These are phyloP conservation scores for Toxostoma redivivum DNA, from an alignment of 2,113 vertebrate genomes.

Conservation along the genomic window DNA sequence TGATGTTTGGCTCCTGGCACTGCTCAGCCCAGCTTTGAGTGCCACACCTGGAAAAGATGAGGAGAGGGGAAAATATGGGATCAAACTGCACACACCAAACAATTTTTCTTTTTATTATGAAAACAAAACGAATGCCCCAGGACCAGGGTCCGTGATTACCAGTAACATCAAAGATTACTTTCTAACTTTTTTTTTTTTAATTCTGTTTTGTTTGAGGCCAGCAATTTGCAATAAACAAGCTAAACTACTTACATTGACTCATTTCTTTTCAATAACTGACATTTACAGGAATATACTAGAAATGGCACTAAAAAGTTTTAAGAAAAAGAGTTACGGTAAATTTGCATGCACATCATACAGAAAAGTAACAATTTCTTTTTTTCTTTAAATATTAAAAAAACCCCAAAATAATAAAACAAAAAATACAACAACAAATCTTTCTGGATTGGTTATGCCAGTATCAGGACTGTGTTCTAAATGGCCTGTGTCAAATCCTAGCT, in stretches of 20 bases:
- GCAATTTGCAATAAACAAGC: slow-evolving; percentile 77
- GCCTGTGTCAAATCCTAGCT: background rate
- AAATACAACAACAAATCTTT: slow-evolving; percentile 42
- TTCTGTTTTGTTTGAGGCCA: slow-evolving; percentile 73
- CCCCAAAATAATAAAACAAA: background rate
- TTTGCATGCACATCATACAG: slow-evolving; percentile 95
- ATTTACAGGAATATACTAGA: slow-evolving; percentile 85
- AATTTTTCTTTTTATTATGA: slow-evolving; percentile 89
- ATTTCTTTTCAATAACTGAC: slow-evolving; percentile 77
- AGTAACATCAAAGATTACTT: slow-evolving; percentile 88
- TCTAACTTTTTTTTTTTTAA: slow-evolving; percentile 54
- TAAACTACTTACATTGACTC: slow-evolving; percentile 81
- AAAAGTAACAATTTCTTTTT: slow-evolving; percentile 75
- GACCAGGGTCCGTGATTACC: slow-evolving; percentile 86
- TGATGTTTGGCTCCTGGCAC: background rate
- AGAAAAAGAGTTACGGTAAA: slow-evolving; percentile 88
- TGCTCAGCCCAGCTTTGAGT: background rate
- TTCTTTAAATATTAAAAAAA: slow-evolving; percentile 85
- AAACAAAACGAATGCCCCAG: slow-evolving; percentile 85
- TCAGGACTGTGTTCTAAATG: background rate
- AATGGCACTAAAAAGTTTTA: slow-evolving; percentile 87
- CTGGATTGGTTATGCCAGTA: slow-evolving; percentile 46
- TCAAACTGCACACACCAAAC: slow-evolving; percentile 8
- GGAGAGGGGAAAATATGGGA: background rate
- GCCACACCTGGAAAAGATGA: background rate